Evolutionary conservation across 2,797 vertebrate species (phyloP).

Genomic region (Heterohyrax brucei): DNA sequence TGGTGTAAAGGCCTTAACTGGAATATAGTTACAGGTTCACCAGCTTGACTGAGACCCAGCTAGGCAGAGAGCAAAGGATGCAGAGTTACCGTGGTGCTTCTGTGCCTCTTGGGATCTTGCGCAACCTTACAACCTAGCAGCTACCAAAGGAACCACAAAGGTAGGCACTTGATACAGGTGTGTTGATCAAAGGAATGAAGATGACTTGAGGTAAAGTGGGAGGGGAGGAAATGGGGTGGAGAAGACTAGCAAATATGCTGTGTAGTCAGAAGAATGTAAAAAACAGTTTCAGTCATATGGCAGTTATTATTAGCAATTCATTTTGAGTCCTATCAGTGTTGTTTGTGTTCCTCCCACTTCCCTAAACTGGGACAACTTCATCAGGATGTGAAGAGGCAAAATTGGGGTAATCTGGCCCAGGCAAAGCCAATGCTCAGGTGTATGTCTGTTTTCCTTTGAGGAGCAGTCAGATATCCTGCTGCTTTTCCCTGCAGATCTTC

Average conservation of each 20-base stretch:
- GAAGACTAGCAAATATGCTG: background rate
- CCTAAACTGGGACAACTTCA: background rate
- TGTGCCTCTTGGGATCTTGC: background rate
- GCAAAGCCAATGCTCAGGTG: background rate
- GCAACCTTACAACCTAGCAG: slow-evolving; percentile 35
- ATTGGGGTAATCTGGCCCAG: background rate
- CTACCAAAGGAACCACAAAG: background rate
- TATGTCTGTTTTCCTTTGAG: background rate
- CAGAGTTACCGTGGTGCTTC: background rate
- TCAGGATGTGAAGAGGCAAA: background rate
- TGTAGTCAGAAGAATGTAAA: background rate
- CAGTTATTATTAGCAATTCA: background rate
- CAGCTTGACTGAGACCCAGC: background rate
- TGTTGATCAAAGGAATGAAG: slow-evolving; percentile 64
- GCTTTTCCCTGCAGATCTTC: background rate
- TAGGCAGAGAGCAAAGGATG: background rate
- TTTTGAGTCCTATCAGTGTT: background rate
- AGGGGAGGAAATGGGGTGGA: slow-evolving; percentile 50
- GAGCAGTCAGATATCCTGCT: background rate
- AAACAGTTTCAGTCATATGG: background rate
- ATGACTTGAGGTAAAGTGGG: slow-evolving; percentile 27
- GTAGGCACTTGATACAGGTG: slow-evolving; percentile 5
- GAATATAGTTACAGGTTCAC: background rate
- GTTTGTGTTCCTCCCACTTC: background rate
- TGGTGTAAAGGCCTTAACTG: slow-evolving; percentile 34